phyloP scores from a whole-genome alignment of 1,140 invertebrate species.

The Monomorium pharaonis region DNA sequence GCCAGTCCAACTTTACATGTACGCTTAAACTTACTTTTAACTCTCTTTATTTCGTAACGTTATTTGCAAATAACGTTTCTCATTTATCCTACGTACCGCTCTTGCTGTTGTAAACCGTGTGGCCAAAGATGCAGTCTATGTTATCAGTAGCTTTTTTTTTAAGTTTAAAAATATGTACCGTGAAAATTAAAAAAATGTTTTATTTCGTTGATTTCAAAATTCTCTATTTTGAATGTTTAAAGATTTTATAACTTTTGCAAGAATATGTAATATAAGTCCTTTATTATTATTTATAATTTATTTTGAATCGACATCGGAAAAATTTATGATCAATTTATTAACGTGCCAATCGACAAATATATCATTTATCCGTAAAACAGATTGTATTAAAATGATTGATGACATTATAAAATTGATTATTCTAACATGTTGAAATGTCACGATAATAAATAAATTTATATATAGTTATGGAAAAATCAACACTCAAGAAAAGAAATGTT shows the following conservation, averaged over 20 bases:
- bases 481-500: not conserved
- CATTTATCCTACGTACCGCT: not conserved
- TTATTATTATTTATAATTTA: not conserved
- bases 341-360: not conserved
- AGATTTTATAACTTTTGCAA: not conserved
- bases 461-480: not conserved
- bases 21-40: not conserved
- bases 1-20: not conserved
- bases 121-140: not conserved
- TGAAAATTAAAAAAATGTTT: too few relatives aligned
- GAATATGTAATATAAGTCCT: not conserved
- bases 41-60: not conserved
- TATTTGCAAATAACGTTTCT: not conserved
- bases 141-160: not conserved
- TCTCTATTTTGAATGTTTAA: not conserved
- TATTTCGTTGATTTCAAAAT: too few relatives aligned
- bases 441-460: constrained; percentile 1
- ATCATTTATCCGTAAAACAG: not conserved
- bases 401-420: not conserved
- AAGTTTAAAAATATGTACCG: not conserved
- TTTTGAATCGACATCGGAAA: not conserved
- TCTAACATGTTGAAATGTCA: not conserved
- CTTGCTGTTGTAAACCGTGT: not conserved
- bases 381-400: not conserved
- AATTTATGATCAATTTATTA: constrained; percentile 21